Percentiles rank a stretch among this genome's conserved stretches.
Conservation (phyloP, 2,113 vertebrate species). For the Vimba vimba region DNA sequence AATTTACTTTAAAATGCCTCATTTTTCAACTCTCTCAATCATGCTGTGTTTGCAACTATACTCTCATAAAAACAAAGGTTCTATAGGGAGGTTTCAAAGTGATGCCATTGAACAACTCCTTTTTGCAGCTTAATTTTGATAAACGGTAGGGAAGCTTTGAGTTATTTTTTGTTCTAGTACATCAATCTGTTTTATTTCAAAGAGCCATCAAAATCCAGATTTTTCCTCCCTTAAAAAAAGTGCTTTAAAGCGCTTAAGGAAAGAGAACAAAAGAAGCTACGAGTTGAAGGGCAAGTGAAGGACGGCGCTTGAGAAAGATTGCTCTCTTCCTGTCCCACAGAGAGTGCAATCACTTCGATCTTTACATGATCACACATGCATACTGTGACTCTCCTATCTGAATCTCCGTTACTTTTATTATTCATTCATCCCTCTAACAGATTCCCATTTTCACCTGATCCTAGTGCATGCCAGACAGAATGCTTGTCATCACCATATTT, state of each 20-base stretch:
- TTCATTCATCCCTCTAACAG: not conserved
- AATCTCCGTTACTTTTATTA: not conserved
- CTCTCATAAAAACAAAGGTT: too few relatives aligned
- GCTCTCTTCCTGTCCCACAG: constrained; percentile 14
- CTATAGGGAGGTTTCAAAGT: too few relatives aligned
- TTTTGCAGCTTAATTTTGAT: not conserved
- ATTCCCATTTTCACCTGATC: not conserved
- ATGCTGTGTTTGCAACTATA: not conserved
- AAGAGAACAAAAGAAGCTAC: constrained; percentile 12
- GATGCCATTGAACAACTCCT: too few relatives aligned
- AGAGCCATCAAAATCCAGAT: not conserved
- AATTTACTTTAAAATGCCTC: not conserved
- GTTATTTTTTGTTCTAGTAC: not conserved
- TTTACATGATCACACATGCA: not conserved
- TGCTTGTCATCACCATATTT: not conserved
- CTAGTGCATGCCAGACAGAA: not conserved
- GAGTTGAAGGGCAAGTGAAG: constrained; percentile 40
- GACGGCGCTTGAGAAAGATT: constrained; percentile 14
- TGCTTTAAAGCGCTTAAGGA: not conserved
- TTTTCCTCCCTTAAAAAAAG: not conserved
- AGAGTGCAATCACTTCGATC: constrained; percentile 26
- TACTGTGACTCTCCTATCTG: not conserved
- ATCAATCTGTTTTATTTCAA: constrained; percentile 12
- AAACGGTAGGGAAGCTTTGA: not conserved
- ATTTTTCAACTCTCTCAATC: not conserved